Base-by-base conservation (phyloP, 2,113 vertebrate species). In the Panthera uncia region DNA sequence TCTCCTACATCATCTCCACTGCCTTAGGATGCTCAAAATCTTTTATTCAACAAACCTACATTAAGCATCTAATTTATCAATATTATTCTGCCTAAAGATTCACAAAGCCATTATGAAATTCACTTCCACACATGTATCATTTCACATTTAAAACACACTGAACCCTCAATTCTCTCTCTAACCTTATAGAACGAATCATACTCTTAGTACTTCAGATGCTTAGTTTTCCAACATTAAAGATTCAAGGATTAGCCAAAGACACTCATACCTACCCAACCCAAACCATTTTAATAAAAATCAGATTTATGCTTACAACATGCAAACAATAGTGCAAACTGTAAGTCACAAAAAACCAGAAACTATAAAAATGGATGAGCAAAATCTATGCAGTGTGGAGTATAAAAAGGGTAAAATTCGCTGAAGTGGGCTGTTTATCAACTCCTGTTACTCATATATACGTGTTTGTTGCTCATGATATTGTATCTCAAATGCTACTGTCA, bases 211-310 rank as follows among this genome's bases (percentile, higher is more conserved):
- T 6, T 23, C 12, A 92, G 36, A 45, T 79, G 27, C 48, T 94
- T 68, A 5, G 15, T 45, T 94, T 96, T 84, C 14, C n/a, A 45
- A 85, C 73, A 33, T 68, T 33, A 90, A 80, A 93, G 82, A 48
- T 50, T 78, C 18, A 8, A 19, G 7, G 3, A 48, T 23, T 65
- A 50, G 16, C 5, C 41, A 69, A 71, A 61, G 68, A 68, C 4
- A 41, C 4, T 90, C 33, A 19, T 25, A 36, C 27, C 31, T 55
- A 91, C 1, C 4, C 29, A 66, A 61, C 4, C 93, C 16, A 41
- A 66, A 38, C 14, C 15, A 66, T 93, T 93, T 93, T 69, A 92
- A 79, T 88, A 61, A 86, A 96, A 89, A 68, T 63, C 74, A 27
- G 33, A 66, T 78, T 81, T 76, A 38, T 68, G 29, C 83, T 87